These are phyloP conservation scores for Bryconaethiops microstoma DNA, from an alignment of 2,797 vertebrate species.

Conservation along the genomic window DNA sequence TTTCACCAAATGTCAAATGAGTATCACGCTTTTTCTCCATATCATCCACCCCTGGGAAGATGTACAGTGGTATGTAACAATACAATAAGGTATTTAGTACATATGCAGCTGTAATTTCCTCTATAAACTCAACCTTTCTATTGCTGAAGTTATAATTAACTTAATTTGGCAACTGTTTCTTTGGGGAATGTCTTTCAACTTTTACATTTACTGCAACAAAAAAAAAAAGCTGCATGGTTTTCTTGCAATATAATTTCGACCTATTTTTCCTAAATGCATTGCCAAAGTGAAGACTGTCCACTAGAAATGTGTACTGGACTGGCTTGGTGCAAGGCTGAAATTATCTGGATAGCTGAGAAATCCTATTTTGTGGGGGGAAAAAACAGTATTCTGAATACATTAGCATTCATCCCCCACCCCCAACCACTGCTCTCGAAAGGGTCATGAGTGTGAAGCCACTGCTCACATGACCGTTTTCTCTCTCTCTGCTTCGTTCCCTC, in stretches of 20 bases:
- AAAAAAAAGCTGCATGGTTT: too few relatives aligned
- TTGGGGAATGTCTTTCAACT: too few relatives aligned
- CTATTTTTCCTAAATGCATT: neutral
- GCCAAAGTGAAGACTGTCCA: neutral
- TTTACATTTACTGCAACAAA: too few relatives aligned
- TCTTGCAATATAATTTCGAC: neutral
- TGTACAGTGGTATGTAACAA: neutral
- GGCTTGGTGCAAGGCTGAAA: neutral
- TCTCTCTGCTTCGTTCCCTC: conserved; percentile 10
- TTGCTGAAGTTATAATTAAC: neutral
- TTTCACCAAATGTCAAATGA: too few relatives aligned
- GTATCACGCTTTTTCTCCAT: too few relatives aligned
- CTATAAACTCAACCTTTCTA: neutral
- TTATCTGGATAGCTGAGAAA: neutral
- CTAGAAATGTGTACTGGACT: neutral
- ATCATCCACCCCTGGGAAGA: neutral
- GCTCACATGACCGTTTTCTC: neutral
- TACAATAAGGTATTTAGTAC: neutral
- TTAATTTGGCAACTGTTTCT: neutral
- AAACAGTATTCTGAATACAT: neutral
- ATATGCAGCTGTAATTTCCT: neutral
- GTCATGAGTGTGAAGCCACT: neutral
- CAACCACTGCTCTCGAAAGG: neutral
- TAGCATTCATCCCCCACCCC: neutral
- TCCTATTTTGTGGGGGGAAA: neutral